Conservation (phyloP, 2,888 invertebrate genomes). For the Sthenelais limicola region DNA sequence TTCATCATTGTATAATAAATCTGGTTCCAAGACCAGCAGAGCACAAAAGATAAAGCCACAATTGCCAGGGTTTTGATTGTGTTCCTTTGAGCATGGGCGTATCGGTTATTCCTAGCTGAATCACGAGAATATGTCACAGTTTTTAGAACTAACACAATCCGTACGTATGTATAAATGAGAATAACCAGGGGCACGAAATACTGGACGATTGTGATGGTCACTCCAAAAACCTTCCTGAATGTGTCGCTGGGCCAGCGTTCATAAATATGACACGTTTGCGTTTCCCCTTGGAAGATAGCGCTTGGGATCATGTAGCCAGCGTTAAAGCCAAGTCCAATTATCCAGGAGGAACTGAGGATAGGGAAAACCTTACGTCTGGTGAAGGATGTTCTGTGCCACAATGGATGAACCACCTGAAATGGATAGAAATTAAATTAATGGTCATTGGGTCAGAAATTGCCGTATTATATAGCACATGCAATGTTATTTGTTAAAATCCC, state of each 20-base stretch:
- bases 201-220: conserved; percentile 44
- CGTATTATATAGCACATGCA: too few relatives aligned
- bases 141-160: too few relatives aligned
- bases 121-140: too few relatives aligned
- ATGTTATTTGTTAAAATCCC: too few relatives aligned
- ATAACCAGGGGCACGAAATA: conserved; percentile 47
- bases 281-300: conserved; percentile 43
- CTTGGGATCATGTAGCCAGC: conserved; percentile 34
- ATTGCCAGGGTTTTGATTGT: conserved; percentile 48
- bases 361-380: conserved; percentile 33
- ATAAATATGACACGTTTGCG: conserved; percentile 43
- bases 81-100: conserved; percentile 41
- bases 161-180: conserved; percentile 46
- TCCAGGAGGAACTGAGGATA: conserved; percentile 36
- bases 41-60: conserved; percentile 44
- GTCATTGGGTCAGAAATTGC: too few relatives aligned
- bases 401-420: conserved; percentile 49
- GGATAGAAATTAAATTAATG: too few relatives aligned
- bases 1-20: conserved; percentile 49
- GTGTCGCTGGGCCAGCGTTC: conserved; percentile 41
- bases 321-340: conserved; percentile 41
- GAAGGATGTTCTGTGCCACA: conserved; percentile 48
- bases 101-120: too few relatives aligned
- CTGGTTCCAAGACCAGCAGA: conserved; percentile 50
- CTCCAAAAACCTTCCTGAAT: conserved; percentile 32